Base-by-base conservation (phyloP, 92 coral and sea anemone genomes). In the Paragorgia papillata region DNA sequence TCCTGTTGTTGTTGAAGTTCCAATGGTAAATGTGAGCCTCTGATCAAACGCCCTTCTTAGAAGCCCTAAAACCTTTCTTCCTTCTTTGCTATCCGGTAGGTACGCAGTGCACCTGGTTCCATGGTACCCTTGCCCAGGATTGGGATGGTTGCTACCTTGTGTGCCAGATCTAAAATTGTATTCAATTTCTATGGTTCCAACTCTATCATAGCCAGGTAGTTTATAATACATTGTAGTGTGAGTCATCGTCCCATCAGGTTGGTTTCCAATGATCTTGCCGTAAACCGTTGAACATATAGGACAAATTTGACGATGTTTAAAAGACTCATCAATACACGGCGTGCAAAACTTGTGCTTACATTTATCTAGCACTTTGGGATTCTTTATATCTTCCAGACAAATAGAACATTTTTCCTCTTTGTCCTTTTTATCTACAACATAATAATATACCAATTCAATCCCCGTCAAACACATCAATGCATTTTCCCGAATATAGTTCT, bases 331-430 rank as follows among this genome's bases (percentile, higher is more conserved):
- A 24, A 91, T 74, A 65, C 97, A 91, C 0, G 7, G 22, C 33
- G 59, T 58, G 57, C 97, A 91, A 62, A 88, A 91, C 13, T 60
- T 66, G 67, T 91, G 97, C 21, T 81, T 79, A 21, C 97, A 91
- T 61, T 74, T 88, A 27, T 27, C 0, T 37, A 91, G 67, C 1
- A 56, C 19, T 30, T 54, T 74, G 24, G 90, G 80, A 24, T 83
- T 58, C 25, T 27, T 43, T 27, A 90, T 19, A 7, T 51, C 37
- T 21, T 76, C 88, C 55, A 88, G 70, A 53, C 97, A 90, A 30
- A 90, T 78, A 0, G 88, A 56, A 53, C 97, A 90, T 25, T 50
- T 37, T n/a, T n/a, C n/a, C n/a, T n/a, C n/a, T n/a, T n/a, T n/a
- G n/a, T n/a, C n/a, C n/a, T n/a, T n/a, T n/a, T n/a, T n/a, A n/a